Base-by-base conservation (phyloP, 2,888 invertebrate species). In the Endomychus coccineus region DNA sequence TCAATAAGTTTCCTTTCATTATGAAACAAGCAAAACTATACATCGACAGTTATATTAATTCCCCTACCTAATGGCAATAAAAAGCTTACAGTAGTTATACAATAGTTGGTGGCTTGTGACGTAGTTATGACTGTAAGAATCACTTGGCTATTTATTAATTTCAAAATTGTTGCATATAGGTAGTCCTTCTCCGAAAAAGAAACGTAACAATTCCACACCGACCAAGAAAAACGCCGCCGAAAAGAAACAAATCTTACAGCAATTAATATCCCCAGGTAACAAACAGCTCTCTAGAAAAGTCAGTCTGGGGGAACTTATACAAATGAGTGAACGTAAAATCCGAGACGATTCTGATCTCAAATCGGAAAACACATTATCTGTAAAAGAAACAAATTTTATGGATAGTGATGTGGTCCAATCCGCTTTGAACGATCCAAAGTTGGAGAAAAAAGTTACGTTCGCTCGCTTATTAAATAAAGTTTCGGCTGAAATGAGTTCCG, bases 401-500 rank as follows among this genome's bases (percentile, higher is more conserved):
- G 57, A 50, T 16, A 42, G 40, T 16, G 46, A 50, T 35, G 70
- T 75, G 0, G 74, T 77, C 1, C 72, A 75, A 5, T 67, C 73
- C 1, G 74, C 75, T 34, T 66, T 77, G 44, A 73, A 71, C 28
- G 80, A 80, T 62, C 77, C 79, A 7, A 83, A 82, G 54, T 62
- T 82, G 34, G 83, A 83, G 56, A 83, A 83, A 66, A 83, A 83
- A 62, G 83, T 84, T 4, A 83, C 83, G 1, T 84, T 84, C 56
- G 83, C 84, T 0, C 71, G 82, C 44, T 62, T 84, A 31, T 61
- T 83, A 13, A 83, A 79, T 55, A 82, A 78, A 64, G 81, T 83
- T 3, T 82, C 82, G 7, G 79, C 81, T 5, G 84, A 83, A 68
- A 82, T 83, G 77, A 82, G 79, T 54, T 80, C 80, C 1, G 79